Conservation (phyloP, 1,140 invertebrate genomes). For the Eubasilissa regina region DNA sequence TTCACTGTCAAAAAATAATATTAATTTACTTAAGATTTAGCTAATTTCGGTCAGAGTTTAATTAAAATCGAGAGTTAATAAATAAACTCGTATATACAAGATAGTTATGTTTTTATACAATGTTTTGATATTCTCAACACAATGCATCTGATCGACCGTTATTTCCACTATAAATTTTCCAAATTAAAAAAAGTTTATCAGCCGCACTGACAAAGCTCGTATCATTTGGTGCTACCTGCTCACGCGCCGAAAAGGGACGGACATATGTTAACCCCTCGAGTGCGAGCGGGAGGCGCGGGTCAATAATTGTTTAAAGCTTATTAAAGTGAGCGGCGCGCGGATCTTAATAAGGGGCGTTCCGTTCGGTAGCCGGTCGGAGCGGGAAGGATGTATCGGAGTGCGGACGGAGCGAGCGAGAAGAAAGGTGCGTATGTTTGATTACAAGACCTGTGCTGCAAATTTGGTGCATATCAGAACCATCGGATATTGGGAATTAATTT, state of each 20-base stretch:
- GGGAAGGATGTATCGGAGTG: slow-evolving; percentile 41
- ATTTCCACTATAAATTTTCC: neutral
- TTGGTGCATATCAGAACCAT: slow-evolving; percentile 8
- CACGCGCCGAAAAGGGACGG: neutral
- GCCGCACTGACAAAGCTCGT: slow-evolving; percentile 26
- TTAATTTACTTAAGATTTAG: no score
- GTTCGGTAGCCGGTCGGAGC: slow-evolving; percentile 62
- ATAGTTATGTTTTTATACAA: no score
- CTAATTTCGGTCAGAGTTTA: no score
- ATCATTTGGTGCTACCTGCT: slow-evolving; percentile 11
- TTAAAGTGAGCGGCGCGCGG: slow-evolving; percentile 63
- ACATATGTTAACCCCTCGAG: slow-evolving; percentile 11
- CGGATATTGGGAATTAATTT: slow-evolving; percentile 12
- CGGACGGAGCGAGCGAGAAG: slow-evolving; percentile 55
- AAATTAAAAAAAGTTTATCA: slow-evolving; percentile 9
- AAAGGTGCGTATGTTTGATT: slow-evolving; percentile 62
- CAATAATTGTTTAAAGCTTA: slow-evolving; percentile 66
- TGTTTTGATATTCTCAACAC: no score
- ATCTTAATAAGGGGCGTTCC: slow-evolving; percentile 66
- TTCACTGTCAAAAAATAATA: no score
- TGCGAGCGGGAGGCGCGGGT: slow-evolving; percentile 50
- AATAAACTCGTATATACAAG: no score
- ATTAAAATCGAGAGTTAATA: no score
- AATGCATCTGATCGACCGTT: no score
- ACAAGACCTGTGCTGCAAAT: slow-evolving; percentile 52